These are phyloP conservation scores for Tetraneura akinire DNA, from an alignment of 1,140 invertebrate genomes.

Conservation along the genomic window DNA sequence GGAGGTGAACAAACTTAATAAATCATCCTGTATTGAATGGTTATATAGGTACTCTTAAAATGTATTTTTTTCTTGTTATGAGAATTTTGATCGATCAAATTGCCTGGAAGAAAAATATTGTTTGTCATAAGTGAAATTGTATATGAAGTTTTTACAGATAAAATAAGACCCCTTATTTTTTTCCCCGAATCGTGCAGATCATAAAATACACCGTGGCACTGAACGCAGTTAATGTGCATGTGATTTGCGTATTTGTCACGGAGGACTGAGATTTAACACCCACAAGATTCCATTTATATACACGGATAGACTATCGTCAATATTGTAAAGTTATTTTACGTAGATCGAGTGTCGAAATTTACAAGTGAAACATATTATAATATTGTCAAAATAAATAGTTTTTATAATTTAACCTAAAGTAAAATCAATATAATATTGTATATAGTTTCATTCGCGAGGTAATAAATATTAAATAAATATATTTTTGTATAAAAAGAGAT, in stretches of 20 bases:
- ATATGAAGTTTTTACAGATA: not conserved
- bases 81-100: not conserved
- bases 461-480: too few species aligned
- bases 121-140: not conserved
- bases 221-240: slow-evolving; percentile 23
- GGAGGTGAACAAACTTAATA: too few species aligned
- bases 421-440: too few species aligned
- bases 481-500: too few species aligned
- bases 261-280: not conserved
- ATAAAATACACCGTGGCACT: not conserved
- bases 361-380: too few species aligned
- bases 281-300: not conserved
- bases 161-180: not conserved
- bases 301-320: not conserved
- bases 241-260: slow-evolving; percentile 35
- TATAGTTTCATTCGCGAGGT: too few species aligned
- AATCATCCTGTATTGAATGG: too few species aligned
- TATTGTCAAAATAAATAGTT: too few species aligned
- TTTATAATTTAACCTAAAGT: too few species aligned
- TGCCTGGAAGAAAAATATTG: not conserved
- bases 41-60: too few species aligned
- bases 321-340: slow-evolving; percentile 9
- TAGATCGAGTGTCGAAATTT: not conserved
- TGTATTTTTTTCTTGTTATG: too few species aligned
- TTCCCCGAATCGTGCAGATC: not conserved